Evolutionary conservation across 2,797 vertebrate genomes (phyloP), one percentile per base, ranked within the genome.

Genomic region (Crocidura indochinensis): DNA sequence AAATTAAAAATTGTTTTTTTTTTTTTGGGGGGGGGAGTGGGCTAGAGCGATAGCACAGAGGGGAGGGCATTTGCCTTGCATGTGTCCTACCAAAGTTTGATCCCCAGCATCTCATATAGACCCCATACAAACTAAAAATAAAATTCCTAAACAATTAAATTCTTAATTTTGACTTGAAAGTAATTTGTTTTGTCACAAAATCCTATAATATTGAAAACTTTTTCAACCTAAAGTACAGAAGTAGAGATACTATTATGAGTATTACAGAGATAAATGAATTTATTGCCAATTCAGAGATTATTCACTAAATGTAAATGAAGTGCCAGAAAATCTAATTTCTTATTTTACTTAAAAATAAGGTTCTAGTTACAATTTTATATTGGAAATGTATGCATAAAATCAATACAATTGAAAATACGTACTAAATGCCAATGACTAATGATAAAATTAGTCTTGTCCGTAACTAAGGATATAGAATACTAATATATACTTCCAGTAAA

Each of bases 131-230:
- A 38, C 38, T 5, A 38, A 38, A 38, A 38, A 38, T 2, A 38
- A 38, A 38, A 38, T 38, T 38, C 38, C 38, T 38, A 38, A 38
- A 12, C 74, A 75, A 84, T 38, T 46, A 74, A 89, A 83, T 86
- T 91, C 22, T 71, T 79, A 85, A 85, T 74, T 94, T 92, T 87
- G 60, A 68, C 71, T 75, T 77, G 81, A 87, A 84, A 94, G 51
- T 26, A 29, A 92, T 27, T 64, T 89, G 53, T 10, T 71, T 44
- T 91, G n/a, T 69, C 64, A 69, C 10, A 90, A 78, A 17, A 91
- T 46, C 22, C 51, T 80, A 2, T 31, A 92, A 68, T 22, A 80
- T 10, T 64, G n/a, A 76, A 6, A 79, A 88, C 44, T 67, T 90
- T 93, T 92, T 80, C 65, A 81, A 77, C 9, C 26, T 49, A 74